phyloP scores from a whole-genome alignment of 1,140 invertebrate species.

The Drosophila micromelanica region DNA sequence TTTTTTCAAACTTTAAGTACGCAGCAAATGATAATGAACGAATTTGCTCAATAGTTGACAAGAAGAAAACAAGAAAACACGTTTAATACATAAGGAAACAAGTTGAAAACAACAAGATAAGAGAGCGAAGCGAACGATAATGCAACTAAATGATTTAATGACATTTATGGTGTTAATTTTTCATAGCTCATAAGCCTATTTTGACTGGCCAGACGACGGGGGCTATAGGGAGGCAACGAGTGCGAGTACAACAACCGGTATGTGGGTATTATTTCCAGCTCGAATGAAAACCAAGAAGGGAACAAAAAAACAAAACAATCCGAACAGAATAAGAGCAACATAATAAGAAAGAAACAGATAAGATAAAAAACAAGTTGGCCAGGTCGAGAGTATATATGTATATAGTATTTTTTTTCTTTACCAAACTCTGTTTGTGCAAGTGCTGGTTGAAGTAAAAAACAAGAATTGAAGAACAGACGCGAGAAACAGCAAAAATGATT shows the following conservation, averaged over 20 bases:
- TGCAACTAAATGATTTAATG: slow-evolving; percentile 76
- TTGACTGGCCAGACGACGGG: slow-evolving; percentile 9
- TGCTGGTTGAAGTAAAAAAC: slow-evolving; percentile 48
- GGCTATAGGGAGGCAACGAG: neutral
- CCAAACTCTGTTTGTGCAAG: slow-evolving; percentile 66
- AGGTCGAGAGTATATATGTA: slow-evolving; percentile 18
- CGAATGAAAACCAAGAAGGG: slow-evolving; percentile 23
- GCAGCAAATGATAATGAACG: slow-evolving; percentile 22
- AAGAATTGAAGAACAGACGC: slow-evolving; percentile 19
- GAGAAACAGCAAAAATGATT: slow-evolving; percentile 11
- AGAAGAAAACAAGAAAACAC: slow-evolving; percentile 31
- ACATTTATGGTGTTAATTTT: slow-evolving; percentile 64
- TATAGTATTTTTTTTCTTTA: slow-evolving; percentile 32
- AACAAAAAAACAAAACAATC: slow-evolving; percentile 27
- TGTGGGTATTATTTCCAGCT: slow-evolving; percentile 42
- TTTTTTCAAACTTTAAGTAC: slow-evolving; percentile 13
- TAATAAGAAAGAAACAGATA: slow-evolving; percentile 57
- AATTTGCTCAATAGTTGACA: slow-evolving; percentile 42
- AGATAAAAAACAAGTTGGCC: slow-evolving; percentile 62
- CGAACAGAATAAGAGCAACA: slow-evolving; percentile 43
- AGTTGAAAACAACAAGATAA: slow-evolving; percentile 63
- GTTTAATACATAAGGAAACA: slow-evolving; percentile 41
- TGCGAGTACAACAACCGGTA: neutral
- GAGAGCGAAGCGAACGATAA: slow-evolving; percentile 39
- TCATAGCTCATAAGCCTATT: slow-evolving; percentile 46